phyloP scores from a whole-genome alignment of 2,797 vertebrate genomes.

The Oreonectes daqikongensis region DNA sequence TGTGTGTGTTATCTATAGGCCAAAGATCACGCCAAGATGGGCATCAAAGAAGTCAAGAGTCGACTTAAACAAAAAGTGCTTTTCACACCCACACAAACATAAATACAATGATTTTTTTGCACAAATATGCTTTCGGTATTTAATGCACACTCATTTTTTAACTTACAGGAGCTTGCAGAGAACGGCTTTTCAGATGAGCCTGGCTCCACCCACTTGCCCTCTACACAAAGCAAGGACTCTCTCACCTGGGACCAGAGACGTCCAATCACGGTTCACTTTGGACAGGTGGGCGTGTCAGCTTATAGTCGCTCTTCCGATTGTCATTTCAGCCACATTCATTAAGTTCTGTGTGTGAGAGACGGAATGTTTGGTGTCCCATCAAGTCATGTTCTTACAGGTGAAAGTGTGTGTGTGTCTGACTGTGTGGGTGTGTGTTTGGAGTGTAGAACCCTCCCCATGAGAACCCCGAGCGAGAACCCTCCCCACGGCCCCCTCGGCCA shows the following conservation, averaged over 20 bases:
- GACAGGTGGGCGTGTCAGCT: conserved; percentile 78
- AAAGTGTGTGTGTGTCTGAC: conserved; percentile 32
- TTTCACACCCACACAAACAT: background rate
- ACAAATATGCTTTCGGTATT: background rate
- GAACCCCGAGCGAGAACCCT: conserved; percentile 70
- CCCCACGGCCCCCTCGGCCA: conserved; percentile 73
- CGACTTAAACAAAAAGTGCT: conserved; percentile 96
- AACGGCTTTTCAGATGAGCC: conserved; percentile 85
- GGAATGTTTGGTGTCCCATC: background rate
- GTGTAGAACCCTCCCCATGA: conserved; percentile 4
- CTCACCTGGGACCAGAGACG: conserved; percentile 81
- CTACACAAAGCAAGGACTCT: conserved; percentile 77
- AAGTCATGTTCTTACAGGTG: background rate
- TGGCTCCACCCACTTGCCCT: conserved; percentile 70
- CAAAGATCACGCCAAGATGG: conserved; percentile 98
- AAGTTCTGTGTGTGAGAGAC: background rate
- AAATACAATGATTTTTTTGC: background rate
- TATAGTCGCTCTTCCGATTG: background rate
- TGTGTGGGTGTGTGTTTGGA: conserved; percentile 30
- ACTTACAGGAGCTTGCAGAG: conserved; percentile 85
- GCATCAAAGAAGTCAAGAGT: conserved; percentile 97
- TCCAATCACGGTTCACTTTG: conserved; percentile 91
- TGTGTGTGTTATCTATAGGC: conserved; percentile 80
- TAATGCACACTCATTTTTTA: background rate
- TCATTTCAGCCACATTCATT: background rate